These are phyloP conservation scores for Parotocinclus haroldoi DNA, from an alignment of 2,797 vertebrate species.

Conservation along the genomic window DNA sequence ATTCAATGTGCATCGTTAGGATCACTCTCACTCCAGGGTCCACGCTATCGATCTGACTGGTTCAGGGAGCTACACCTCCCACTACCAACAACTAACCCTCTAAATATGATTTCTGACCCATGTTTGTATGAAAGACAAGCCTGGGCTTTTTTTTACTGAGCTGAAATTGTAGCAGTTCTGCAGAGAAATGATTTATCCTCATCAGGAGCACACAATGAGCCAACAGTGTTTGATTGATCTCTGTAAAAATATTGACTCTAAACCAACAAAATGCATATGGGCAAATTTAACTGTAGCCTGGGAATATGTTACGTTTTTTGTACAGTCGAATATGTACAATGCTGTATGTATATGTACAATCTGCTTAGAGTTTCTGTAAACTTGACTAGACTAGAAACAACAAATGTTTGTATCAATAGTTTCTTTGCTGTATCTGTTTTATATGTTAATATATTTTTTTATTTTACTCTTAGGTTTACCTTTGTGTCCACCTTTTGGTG, in stretches of 20 bases:
- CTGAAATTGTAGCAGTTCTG: constrained; percentile 21
- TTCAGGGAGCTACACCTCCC: constrained; percentile 55
- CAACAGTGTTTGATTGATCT: constrained; percentile 35
- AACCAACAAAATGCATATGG: too few relatives aligned
- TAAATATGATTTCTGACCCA: constrained; percentile 58
- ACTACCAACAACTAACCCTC: constrained; percentile 28
- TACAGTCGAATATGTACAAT: too few relatives aligned
- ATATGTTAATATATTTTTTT: too few relatives aligned
- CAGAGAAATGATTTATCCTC: constrained; percentile 34
- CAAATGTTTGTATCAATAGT: too few relatives aligned
- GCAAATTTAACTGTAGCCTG: too few relatives aligned
- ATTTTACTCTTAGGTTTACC: too few relatives aligned
- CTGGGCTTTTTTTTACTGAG: constrained; percentile 14
- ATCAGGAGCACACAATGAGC: constrained; percentile 25
- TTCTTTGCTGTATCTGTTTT: too few relatives aligned
- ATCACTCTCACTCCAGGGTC: constrained; percentile 57
- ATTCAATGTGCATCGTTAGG: constrained; percentile 72
- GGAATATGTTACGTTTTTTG: too few relatives aligned
- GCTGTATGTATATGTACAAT: too few relatives aligned
- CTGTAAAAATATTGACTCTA: constrained; percentile 15
- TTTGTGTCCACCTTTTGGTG: too few relatives aligned
- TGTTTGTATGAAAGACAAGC: constrained; percentile 49
- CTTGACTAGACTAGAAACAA: too few relatives aligned
- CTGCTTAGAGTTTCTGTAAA: too few relatives aligned
- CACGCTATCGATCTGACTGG: constrained; percentile 64